A percentile compares a stretch with the other conserved stretches of the same genome.
Conservation (phyloP, 2,797 vertebrate species). For the Epinephelus malabaricus region DNA sequence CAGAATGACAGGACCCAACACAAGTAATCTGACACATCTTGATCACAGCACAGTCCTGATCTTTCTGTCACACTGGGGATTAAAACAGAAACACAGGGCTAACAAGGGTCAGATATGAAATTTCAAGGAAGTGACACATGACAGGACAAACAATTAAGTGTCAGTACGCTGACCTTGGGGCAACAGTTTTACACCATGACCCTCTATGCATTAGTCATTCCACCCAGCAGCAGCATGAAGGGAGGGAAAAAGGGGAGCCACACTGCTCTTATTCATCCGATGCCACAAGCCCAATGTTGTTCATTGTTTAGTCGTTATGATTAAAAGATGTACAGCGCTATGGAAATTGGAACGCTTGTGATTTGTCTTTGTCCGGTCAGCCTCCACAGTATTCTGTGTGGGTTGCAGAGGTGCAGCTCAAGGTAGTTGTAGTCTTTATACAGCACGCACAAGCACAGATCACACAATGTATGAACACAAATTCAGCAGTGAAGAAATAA, state of each 20-base stretch:
- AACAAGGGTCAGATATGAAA: constrained; percentile 86
- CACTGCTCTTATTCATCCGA: constrained; percentile 56
- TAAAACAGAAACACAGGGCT: constrained; percentile 81
- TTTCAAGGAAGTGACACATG: constrained; percentile 86
- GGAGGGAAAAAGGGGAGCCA: constrained; percentile 36
- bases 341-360: constrained; percentile 70
- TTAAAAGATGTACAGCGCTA: constrained; percentile 84
- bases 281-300: constrained; percentile 73
- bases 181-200: constrained; percentile 84
- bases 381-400: constrained; percentile 62
- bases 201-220: constrained; percentile 81
- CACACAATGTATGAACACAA: constrained; percentile 5
- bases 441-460: constrained; percentile 2
- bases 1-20: constrained; percentile 75
- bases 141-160: constrained; percentile 87
- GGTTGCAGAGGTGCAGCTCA: constrained; percentile 43
- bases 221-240: constrained; percentile 62
- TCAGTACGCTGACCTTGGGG: constrained; percentile 82
- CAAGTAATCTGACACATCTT: constrained; percentile 86
- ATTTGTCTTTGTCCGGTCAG: constrained; percentile 80
- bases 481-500: background rate
- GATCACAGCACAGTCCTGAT: constrained; percentile 84
- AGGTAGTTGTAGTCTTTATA: constrained; percentile 42
- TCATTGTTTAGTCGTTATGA: constrained; percentile 84
- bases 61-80: constrained; percentile 84